These are phyloP conservation scores for Melanargia galathea DNA, from an alignment of 2,888 invertebrate species.

Conservation along the genomic window DNA sequence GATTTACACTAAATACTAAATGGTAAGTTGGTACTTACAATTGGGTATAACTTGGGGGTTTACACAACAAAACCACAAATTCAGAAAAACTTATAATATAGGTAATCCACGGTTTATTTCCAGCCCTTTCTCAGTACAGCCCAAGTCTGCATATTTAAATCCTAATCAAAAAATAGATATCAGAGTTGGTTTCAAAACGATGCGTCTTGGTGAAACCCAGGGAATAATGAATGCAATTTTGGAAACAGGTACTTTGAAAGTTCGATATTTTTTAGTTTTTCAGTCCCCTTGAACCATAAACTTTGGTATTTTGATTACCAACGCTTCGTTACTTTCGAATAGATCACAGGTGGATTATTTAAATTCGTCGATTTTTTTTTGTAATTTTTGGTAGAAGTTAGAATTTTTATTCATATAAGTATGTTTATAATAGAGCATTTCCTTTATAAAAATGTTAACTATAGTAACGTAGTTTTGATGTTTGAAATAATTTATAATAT, in stretches of 20 bases:
- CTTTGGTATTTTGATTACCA: no score
- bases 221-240: conserved; percentile 57
- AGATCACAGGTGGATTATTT: no score
- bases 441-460: no score
- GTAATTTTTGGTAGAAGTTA: no score
- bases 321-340: no score
- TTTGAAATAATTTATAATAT: no score
- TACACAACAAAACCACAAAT: neutral
- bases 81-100: neutral
- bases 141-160: conserved; percentile 75
- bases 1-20: conserved; percentile 62
- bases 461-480: no score
- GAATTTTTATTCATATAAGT: no score
- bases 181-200: conserved; percentile 76
- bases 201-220: conserved; percentile 64
- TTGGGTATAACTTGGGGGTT: neutral
- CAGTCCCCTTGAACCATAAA: neutral
- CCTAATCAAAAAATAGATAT: conserved; percentile 75
- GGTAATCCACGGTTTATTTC: conserved; percentile 39
- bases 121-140: conserved; percentile 79
- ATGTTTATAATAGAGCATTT: no score
- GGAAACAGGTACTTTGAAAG: conserved; percentile 57
- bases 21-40: conserved; percentile 49
- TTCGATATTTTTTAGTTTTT: neutral
- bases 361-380: no score